Percentiles rank a stretch among this genome's conserved stretches.
Evolutionary conservation across 2,113 vertebrate species (phyloP).

Genomic region (Gopherus evgoodei): DNA sequence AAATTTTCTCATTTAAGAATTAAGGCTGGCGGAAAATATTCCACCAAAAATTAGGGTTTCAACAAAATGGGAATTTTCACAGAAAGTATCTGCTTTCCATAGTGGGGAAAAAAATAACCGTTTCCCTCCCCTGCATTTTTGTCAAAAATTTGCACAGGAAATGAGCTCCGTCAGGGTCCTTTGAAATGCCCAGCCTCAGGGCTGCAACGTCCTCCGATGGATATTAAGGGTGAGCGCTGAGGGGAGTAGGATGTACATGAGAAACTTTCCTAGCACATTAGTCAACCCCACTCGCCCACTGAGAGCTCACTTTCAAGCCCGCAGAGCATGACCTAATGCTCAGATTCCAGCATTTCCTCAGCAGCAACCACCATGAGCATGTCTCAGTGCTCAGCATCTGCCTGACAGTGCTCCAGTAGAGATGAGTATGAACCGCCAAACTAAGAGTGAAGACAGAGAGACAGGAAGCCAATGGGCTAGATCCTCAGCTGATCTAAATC

Average conservation of each 20-base stretch:
- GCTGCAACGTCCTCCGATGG: neutral
- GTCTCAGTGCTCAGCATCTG: neutral
- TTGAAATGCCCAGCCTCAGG: neutral
- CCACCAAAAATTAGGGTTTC: neutral
- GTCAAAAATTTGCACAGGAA: neutral
- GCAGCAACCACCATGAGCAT: accelerated
- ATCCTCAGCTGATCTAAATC: neutral
- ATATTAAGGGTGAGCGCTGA: neutral
- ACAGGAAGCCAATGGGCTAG: neutral
- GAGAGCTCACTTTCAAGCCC: neutral
- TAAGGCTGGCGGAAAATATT: neutral
- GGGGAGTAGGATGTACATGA: neutral
- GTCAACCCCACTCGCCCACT: neutral
- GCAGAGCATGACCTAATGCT: neutral
- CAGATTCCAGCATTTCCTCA: neutral
- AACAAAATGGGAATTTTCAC: neutral
- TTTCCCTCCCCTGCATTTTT: neutral
- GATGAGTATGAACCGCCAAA: neutral
- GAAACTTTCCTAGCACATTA: neutral
- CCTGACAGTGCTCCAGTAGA: accelerated
- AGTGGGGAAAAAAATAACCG: neutral
- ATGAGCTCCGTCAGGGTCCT: neutral
- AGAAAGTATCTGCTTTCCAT: neutral
- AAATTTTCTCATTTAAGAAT: neutral
- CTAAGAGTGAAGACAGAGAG: neutral